These are phyloP conservation scores for Ormyrus rosae DNA, from an alignment of 2,888 invertebrate genomes.

Conservation along the genomic window DNA sequence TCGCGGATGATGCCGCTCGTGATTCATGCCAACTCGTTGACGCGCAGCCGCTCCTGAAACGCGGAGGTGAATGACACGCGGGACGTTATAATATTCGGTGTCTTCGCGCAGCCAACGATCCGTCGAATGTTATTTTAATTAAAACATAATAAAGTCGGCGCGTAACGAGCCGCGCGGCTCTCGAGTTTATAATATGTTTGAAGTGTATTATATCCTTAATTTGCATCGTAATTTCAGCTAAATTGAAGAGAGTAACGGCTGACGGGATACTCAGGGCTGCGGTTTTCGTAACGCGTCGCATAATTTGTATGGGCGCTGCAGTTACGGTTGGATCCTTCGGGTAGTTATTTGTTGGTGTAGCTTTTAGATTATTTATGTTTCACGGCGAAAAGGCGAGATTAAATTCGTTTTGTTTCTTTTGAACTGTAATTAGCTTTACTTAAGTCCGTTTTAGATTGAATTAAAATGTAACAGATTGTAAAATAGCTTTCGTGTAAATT, in stretches of 20 bases:
- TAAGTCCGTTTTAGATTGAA: too few relatives aligned
- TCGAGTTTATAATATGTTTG: slow-evolving; percentile 24
- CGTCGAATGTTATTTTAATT: slow-evolving; percentile 40
- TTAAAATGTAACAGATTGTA: too few relatives aligned
- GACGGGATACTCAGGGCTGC: slow-evolving; percentile 4
- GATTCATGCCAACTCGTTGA: slow-evolving; percentile 36
- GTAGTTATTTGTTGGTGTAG: too few relatives aligned
- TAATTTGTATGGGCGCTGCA: slow-evolving; percentile 15
- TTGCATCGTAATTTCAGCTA: slow-evolving; percentile 51
- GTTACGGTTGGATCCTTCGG: too few relatives aligned
- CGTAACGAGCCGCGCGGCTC: not conserved
- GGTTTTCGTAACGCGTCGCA: not conserved
- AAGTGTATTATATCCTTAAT: slow-evolving; percentile 40
- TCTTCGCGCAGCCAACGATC: slow-evolving; percentile 1
- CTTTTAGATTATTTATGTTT: too few relatives aligned
- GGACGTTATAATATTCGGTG: not conserved
- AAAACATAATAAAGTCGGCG: slow-evolving; percentile 32
- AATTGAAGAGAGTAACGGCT: slow-evolving; percentile 31
- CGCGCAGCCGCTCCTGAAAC: slow-evolving; percentile 9
- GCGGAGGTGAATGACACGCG: slow-evolving; percentile 52
- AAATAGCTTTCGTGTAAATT: too few relatives aligned
- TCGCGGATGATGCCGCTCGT: slow-evolving; percentile 12
- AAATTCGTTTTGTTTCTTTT: too few relatives aligned
- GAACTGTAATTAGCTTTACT: too few relatives aligned
- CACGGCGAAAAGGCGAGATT: too few relatives aligned